phyloP scores from a whole-genome alignment of 2,113 vertebrate species.

The Odocoileus hemionus region DNA sequence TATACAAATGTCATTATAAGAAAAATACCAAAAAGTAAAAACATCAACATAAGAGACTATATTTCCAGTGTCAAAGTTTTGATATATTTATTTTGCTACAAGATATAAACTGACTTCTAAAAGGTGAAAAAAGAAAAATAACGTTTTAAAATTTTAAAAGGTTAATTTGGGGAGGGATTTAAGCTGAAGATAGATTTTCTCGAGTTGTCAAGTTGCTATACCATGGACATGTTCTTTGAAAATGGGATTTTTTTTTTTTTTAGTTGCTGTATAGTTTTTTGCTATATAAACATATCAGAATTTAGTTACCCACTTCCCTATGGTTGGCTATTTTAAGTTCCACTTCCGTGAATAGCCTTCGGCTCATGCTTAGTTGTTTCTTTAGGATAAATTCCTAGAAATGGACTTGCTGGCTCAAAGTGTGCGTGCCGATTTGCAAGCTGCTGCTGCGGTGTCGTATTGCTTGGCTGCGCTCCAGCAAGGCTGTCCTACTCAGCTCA shows the following conservation, averaged over 20 bases:
- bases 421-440: fast-evolving
- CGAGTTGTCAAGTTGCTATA: neutral
- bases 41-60: neutral
- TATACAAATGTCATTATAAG: neutral
- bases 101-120: neutral
- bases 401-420: neutral
- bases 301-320: neutral
- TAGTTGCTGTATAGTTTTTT: neutral
- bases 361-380: neutral
- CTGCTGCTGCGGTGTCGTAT: neutral
- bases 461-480: fast-evolving
- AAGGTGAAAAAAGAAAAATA: neutral
- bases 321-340: neutral
- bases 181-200: neutral
- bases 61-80: neutral
- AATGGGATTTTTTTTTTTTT: neutral
- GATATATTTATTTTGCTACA: neutral
- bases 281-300: neutral
- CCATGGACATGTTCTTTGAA: neutral
- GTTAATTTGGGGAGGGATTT: neutral
- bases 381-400: conserved; percentile 40
- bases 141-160: neutral
- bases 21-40: neutral
- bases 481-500: fast-evolving
- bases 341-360: neutral